A percentile compares a stretch with the other conserved stretches of the same genome.
Conservation (phyloP, 2,797 vertebrate genomes). For the Threskiornis aethiopicus region DNA sequence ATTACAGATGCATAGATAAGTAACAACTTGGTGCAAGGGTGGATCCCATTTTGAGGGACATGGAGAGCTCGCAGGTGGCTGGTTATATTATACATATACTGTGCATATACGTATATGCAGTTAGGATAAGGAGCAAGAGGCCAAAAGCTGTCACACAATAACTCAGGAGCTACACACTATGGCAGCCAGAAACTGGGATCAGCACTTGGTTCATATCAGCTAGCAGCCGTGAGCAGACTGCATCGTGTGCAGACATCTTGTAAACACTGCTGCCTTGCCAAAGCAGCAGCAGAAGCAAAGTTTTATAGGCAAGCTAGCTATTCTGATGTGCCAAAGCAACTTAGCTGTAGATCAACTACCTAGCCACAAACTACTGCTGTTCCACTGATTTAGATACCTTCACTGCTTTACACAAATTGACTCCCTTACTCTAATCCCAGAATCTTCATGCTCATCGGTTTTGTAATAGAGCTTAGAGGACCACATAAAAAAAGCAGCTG, state of each 20-base stretch:
- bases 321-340: slow-evolving; percentile 3
- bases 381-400: neutral
- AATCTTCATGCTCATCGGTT: neutral
- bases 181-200: slow-evolving; percentile 40
- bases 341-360: neutral
- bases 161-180: slow-evolving; percentile 11
- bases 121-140: slow-evolving; percentile 58
- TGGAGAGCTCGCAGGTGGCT: neutral
- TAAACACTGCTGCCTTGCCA: slow-evolving; percentile 5
- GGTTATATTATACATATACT: slow-evolving; percentile 1
- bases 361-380: neutral
- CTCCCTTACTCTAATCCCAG: neutral
- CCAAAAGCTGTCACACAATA: slow-evolving; percentile 63
- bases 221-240: slow-evolving; percentile 31
- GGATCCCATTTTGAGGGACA: slow-evolving; percentile 5
- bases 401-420: neutral
- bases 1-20: neutral
- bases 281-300: slow-evolving; percentile 26
- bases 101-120: slow-evolving; percentile 41
- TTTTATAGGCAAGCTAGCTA: neutral
- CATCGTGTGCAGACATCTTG: neutral
- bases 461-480: neutral
- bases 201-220: neutral
- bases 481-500: neutral
- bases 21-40: neutral